phyloP scores from a whole-genome alignment of 2,797 vertebrate species.

The Arnoldichthys spilopterus region DNA sequence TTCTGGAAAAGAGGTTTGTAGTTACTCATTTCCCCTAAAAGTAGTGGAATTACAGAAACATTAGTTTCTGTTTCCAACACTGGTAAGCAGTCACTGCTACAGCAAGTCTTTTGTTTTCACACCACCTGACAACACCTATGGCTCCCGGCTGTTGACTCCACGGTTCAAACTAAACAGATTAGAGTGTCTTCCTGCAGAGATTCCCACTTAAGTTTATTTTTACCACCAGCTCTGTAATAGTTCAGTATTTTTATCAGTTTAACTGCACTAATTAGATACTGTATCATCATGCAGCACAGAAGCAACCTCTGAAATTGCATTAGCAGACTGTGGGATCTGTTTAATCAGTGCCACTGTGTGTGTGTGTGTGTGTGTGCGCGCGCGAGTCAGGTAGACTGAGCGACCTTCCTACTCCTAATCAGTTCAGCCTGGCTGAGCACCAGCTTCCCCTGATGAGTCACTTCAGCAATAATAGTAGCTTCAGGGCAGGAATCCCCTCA shows the following conservation, averaged over 20 bases:
- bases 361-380: background rate
- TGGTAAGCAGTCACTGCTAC: too few species aligned
- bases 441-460: too few species aligned
- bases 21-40: too few species aligned
- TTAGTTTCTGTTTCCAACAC: too few species aligned
- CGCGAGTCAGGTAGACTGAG: background rate
- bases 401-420: background rate
- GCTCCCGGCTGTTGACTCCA: background rate
- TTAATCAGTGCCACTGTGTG: too few species aligned
- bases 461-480: background rate
- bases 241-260: background rate
- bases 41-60: too few species aligned
- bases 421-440: too few species aligned
- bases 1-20: too few species aligned
- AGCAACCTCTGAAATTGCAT: background rate
- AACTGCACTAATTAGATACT: background rate
- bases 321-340: slow-evolving; percentile 25
- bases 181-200: background rate
- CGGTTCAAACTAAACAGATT: background rate
- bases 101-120: too few species aligned
- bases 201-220: background rate
- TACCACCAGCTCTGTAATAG: background rate
- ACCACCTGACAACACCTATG: too few species aligned
- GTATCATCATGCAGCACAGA: background rate
- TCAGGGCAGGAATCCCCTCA: background rate